Percentiles rank a stretch among this genome's conserved stretches.
Conservation (phyloP, 1,140 invertebrate genomes). For the Ips nitidus region DNA sequence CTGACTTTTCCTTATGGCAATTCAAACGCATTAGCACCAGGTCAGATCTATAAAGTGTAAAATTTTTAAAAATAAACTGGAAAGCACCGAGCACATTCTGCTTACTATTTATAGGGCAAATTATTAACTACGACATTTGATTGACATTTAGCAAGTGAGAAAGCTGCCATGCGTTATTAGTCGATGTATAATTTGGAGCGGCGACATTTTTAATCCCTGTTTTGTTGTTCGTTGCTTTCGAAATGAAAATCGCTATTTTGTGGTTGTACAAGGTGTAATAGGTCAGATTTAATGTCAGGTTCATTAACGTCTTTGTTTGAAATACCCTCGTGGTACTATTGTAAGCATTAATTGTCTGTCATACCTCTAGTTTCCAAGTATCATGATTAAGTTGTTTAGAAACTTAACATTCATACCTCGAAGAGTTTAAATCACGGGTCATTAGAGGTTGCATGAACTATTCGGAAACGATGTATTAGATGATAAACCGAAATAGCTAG, state of each 20-base stretch:
- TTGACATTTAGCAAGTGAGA: constrained; percentile 33
- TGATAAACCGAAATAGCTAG: neutral
- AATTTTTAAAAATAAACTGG: no score
- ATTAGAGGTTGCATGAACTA: neutral
- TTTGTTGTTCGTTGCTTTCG: neutral
- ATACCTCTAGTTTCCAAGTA: no score
- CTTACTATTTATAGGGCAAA: constrained; percentile 31
- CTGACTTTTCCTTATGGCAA: no score
- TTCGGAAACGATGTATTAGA: neutral
- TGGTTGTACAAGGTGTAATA: constrained; percentile 7
- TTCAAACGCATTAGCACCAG: no score
- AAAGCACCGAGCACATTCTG: neutral
- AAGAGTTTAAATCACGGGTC: neutral
- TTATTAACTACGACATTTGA: constrained; percentile 29
- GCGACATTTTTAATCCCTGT: constrained; percentile 27
- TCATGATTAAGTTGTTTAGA: no score
- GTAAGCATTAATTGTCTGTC: neutral
- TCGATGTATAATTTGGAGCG: constrained; percentile 26
- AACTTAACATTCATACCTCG: neutral
- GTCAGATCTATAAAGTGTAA: no score
- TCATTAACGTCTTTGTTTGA: neutral
- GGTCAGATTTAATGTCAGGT: constrained; percentile 14
- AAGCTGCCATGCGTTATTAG: constrained; percentile 33
- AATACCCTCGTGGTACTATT: neutral
- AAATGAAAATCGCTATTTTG: constrained; percentile 8